Evolutionary conservation across 2,797 vertebrate genomes (phyloP).

Genomic region (Percopsis omiscomaycus): DNA sequence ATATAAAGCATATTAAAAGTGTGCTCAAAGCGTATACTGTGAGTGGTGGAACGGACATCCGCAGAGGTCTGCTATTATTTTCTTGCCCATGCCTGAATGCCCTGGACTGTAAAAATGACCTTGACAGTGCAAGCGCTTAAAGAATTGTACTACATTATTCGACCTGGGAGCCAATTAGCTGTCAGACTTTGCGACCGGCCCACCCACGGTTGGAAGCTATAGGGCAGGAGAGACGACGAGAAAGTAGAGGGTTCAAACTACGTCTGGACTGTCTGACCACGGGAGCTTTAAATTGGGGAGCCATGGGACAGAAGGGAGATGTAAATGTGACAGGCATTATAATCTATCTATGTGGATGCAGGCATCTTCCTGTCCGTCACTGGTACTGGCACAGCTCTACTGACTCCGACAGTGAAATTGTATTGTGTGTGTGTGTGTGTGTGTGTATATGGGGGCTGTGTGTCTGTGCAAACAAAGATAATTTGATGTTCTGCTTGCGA

Average conservation of each 20-base stretch:
- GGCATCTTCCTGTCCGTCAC: conserved; percentile 47
- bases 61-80: no score
- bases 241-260: conserved; percentile 29
- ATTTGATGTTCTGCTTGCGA: conserved; percentile 49
- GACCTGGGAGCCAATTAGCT: conserved; percentile 30
- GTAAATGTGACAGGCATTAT: conserved; percentile 45
- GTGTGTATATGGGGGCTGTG: not conserved
- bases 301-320: conserved; percentile 43
- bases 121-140: conserved; percentile 13
- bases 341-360: conserved; percentile 47
- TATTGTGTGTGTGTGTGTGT: conserved; percentile 20
- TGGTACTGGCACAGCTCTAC: conserved; percentile 38
- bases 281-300: conserved; percentile 62
- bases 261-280: conserved; percentile 44
- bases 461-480: conserved; percentile 58
- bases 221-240: conserved; percentile 7
- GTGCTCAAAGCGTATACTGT: no score
- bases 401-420: conserved; percentile 41
- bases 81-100: no score
- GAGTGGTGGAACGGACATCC: no score
- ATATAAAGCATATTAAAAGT: no score
- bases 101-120: no score
- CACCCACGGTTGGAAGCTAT: conserved; percentile 19
- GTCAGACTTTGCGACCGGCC: conserved; percentile 34
- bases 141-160: conserved; percentile 32